Evolutionary conservation across 2,113 vertebrate genomes (phyloP).

Genomic region (Mus musculus): GRCm39 chr7:58704001-58704500

Average conservation of each 20-base stretch:
- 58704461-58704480: not conserved
- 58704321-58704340: not conserved
- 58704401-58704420: not conserved
- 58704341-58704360: not conserved
- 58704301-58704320: not conserved
- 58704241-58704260: not conserved
- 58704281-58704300: not conserved
- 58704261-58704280: not conserved
- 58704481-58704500: not conserved
- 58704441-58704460: not conserved
- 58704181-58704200: not conserved
- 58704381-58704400: not conserved
- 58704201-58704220: not conserved
- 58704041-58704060: not conserved
- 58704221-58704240: not conserved
- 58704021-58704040: not conserved
- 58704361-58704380: not conserved
- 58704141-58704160: not conserved
- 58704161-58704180: not conserved
- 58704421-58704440: not conserved
- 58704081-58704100: too few species aligned
- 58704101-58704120: too few species aligned
- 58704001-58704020: not conserved
- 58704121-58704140: too few species aligned
- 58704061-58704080: not conserved